These are phyloP conservation scores for Valencia hispanica DNA, from an alignment of 2,797 vertebrate species.

Conservation along the genomic window DNA sequence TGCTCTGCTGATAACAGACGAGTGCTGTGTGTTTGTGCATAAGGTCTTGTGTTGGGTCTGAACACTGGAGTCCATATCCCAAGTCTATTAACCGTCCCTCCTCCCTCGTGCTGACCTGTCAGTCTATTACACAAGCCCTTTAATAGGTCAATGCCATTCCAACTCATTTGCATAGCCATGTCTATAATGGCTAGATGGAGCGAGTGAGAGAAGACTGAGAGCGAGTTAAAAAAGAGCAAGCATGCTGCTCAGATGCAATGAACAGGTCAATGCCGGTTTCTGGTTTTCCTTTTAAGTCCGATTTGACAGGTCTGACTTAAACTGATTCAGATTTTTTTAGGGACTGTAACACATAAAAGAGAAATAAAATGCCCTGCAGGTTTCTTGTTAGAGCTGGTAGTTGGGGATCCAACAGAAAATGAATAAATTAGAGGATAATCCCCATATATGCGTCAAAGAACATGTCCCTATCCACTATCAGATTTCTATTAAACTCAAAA, in stretches of 20 bases:
- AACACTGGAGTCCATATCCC: constrained; percentile 59
- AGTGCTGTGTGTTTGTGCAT: constrained; percentile 40
- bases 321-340: background rate
- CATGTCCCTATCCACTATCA: background rate
- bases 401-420: background rate
- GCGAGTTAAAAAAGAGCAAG: constrained; percentile 26
- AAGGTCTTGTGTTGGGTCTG: constrained; percentile 39
- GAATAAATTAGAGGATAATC: background rate
- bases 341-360: background rate
- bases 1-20: constrained; percentile 68
- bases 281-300: background rate
- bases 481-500: background rate
- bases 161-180: constrained; percentile 75
- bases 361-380: background rate
- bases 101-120: constrained; percentile 64
- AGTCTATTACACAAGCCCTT: constrained; percentile 77
- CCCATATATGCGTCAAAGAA: background rate
- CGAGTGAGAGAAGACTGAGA: constrained; percentile 32
- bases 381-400: background rate
- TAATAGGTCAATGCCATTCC: constrained; percentile 71
- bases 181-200: constrained; percentile 41
- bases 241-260: background rate
- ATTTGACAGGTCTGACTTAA: background rate
- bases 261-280: background rate
- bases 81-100: constrained; percentile 73